Evolutionary conservation across 2,797 vertebrate species (phyloP).

Genomic region (Tokudaia tokunoshimensis): DNA sequence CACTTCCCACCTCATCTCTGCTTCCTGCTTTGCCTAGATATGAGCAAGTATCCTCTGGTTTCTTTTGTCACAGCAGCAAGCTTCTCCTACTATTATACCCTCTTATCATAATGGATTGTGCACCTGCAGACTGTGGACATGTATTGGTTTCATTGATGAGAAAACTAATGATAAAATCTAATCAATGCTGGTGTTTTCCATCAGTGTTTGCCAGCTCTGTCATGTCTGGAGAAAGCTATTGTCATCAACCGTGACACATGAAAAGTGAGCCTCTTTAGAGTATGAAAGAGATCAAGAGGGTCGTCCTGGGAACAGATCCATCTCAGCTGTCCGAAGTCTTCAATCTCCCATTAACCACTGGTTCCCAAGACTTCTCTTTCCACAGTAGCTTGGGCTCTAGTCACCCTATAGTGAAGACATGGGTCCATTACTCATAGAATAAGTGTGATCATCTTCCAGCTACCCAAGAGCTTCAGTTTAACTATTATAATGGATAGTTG

Average conservation of each 20-base stretch:
- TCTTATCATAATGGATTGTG: not conserved
- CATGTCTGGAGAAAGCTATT: not conserved
- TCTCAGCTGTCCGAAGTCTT: not conserved
- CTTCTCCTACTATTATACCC: not conserved
- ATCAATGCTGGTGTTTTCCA: not conserved
- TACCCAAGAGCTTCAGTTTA: too few species aligned
- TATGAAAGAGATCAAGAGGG: not conserved
- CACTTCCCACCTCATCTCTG: not conserved
- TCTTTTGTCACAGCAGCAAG: not conserved
- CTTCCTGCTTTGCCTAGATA: not conserved
- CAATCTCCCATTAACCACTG: not conserved
- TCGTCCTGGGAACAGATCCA: not conserved
- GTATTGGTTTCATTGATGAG: not conserved
- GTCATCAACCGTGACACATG: too few species aligned
- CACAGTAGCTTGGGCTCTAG: accelerated
- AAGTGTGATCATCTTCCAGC: not conserved
- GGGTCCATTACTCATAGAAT: too few species aligned
- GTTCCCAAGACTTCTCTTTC: not conserved
- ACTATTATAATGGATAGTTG: accelerated
- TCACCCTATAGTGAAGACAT: not conserved
- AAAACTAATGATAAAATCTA: not conserved
- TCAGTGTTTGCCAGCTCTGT: not conserved
- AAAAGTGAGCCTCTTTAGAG: not conserved
- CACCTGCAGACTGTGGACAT: not conserved
- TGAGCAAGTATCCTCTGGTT: not conserved